A percentile compares a stretch with the other conserved stretches of the same genome.
Evolutionary conservation across 2,113 vertebrate genomes (phyloP).

Genomic region (Caranx melampygus): DNA sequence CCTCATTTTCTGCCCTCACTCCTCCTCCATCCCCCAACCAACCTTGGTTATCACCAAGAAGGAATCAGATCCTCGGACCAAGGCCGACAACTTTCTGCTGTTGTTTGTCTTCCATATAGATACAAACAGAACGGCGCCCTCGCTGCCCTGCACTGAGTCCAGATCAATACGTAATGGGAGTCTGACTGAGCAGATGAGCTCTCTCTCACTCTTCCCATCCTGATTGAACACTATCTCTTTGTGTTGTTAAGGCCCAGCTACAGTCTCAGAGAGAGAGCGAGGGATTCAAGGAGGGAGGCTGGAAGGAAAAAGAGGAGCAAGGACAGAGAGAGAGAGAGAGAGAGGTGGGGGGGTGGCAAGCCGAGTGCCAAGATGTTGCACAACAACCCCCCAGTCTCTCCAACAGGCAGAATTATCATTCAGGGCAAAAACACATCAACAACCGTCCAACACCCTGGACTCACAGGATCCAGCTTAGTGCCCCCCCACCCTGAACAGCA

Average conservation of each 20-base stretch:
- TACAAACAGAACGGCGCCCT: constrained; percentile 58
- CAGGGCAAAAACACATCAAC: constrained; percentile 76
- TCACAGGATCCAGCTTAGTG: constrained; percentile 62
- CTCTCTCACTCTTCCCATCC: constrained; percentile 53
- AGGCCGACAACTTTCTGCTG: constrained; percentile 28
- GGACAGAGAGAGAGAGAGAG: constrained; percentile 50
- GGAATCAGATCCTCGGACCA: constrained; percentile 48
- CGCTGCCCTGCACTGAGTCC: constrained; percentile 32
- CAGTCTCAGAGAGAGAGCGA: constrained; percentile 44
- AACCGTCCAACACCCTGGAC: constrained; percentile 65
- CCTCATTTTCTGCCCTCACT: constrained; percentile 38
- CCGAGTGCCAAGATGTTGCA: constrained; percentile 78
- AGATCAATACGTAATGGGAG: constrained; percentile 71
- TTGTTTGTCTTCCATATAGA: constrained; percentile 40
- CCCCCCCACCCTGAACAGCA: constrained; percentile 58
- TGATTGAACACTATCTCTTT: constrained; percentile 73
- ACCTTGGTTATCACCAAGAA: constrained; percentile 51
- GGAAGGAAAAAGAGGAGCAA: constrained; percentile 60
- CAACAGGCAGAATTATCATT: constrained; percentile 80
- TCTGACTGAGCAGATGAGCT: constrained; percentile 63
- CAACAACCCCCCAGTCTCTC: constrained; percentile 78
- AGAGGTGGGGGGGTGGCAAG: constrained; percentile 76
- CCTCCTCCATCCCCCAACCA: constrained; percentile 18
- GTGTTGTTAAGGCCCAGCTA: constrained; percentile 57
- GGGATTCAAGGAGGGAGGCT: constrained; percentile 56